Evolutionary conservation across 2,888 invertebrate species (phyloP).

Genomic region (Cyrtodaria siliqua): DNA sequence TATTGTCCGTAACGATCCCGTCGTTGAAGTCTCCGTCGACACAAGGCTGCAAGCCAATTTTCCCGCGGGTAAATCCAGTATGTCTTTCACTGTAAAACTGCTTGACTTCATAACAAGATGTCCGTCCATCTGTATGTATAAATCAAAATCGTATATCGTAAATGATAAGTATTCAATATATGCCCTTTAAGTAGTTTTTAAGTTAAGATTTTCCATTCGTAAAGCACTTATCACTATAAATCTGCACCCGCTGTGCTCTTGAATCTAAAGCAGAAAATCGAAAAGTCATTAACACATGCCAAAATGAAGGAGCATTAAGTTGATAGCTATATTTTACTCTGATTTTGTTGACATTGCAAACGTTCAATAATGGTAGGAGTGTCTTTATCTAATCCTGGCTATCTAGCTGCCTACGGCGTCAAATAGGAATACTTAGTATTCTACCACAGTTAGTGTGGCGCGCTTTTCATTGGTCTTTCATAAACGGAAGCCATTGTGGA

Average conservation of each 20-base stretch:
- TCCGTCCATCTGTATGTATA: slow-evolving; percentile 72
- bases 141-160: no score
- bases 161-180: no score
- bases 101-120: slow-evolving; percentile 90
- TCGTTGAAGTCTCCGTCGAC: slow-evolving; percentile 63
- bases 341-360: slow-evolving; percentile 62
- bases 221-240: slow-evolving; percentile 52
- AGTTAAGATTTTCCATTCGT: slow-evolving; percentile 28
- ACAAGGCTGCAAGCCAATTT: slow-evolving; percentile 86
- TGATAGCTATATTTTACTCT: slow-evolving; percentile 64
- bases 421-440: slow-evolving; percentile 11
- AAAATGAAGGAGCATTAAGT: slow-evolving; percentile 60
- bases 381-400: slow-evolving; percentile 9
- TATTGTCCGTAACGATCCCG: slow-evolving; percentile 62
- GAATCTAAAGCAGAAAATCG: slow-evolving; percentile 56
- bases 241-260: slow-evolving; percentile 60
- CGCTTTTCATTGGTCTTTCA: slow-evolving; percentile 9
- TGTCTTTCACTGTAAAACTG: slow-evolving; percentile 97
- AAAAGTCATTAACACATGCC: slow-evolving; percentile 64
- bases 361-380: slow-evolving; percentile 47
- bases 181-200: slow-evolving; percentile 5
- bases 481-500: neutral
- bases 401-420: neutral
- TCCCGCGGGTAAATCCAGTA: slow-evolving; percentile 93
- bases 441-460: slow-evolving; percentile 4